A percentile compares a stretch with the other conserved stretches of the same genome.
These are phyloP conservation scores for Rhodeus uyekii DNA, from an alignment of 2,797 vertebrate species.

Conservation along the genomic window DNA sequence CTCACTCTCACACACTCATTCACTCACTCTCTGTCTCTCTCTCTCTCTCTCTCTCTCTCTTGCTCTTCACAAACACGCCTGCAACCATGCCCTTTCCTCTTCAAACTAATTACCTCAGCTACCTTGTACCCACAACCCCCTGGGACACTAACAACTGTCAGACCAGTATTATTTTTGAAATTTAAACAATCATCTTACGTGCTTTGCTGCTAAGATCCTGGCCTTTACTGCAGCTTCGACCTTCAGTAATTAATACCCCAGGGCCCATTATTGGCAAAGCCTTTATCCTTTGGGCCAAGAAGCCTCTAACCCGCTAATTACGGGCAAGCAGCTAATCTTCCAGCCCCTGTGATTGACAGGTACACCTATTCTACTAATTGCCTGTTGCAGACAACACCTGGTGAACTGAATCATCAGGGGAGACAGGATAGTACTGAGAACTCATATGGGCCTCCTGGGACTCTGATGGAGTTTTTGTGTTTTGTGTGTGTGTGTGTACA, in stretches of 20 bases:
- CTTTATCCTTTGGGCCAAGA: constrained; percentile 82
- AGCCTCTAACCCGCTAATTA: constrained; percentile 86
- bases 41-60: constrained; percentile 49
- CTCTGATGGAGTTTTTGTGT: constrained; percentile 65
- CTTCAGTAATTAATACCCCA: constrained; percentile 88
- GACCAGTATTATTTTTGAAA: constrained; percentile 86
- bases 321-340: constrained; percentile 83
- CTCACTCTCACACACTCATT: constrained; percentile 44
- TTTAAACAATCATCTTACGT: constrained; percentile 87
- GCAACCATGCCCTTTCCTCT: constrained; percentile 84
- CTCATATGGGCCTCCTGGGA: constrained; percentile 74
- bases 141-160: constrained; percentile 82
- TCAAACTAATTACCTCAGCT: constrained; percentile 86
- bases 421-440: constrained; percentile 71
- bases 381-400: constrained; percentile 86
- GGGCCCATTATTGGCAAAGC: constrained; percentile 86
- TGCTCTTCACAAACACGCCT: constrained; percentile 77
- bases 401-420: constrained; percentile 78
- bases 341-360: constrained; percentile 80
- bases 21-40: constrained; percentile 49
- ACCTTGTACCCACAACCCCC: constrained; percentile 79
- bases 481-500: constrained; percentile 31
- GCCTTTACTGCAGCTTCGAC: constrained; percentile 84
- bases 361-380: constrained; percentile 85
- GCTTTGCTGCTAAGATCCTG: constrained; percentile 82